These are phyloP conservation scores for Dinoponera quadriceps DNA, from an alignment of 1,140 invertebrate genomes.

Conservation along the genomic window DNA sequence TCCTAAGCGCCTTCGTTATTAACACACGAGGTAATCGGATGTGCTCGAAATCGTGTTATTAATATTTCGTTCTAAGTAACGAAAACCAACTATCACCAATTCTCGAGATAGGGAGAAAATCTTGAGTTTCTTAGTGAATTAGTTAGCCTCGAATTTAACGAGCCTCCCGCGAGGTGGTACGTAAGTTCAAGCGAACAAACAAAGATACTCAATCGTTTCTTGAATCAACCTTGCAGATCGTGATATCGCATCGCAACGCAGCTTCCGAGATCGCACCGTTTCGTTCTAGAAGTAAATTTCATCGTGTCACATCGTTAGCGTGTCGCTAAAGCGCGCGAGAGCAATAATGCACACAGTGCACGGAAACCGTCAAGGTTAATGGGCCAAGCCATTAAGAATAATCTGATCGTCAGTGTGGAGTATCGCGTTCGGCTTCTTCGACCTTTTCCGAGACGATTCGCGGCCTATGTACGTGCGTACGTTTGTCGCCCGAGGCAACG, in stretches of 20 bases:
- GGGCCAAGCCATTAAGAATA: slow-evolving; percentile 10
- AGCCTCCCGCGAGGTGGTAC: background rate
- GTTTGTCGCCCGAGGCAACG: background rate
- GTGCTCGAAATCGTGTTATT: slow-evolving; percentile 11
- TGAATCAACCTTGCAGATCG: background rate
- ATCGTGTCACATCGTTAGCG: slow-evolving; percentile 25
- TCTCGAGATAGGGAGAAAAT: background rate
- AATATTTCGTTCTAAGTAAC: slow-evolving; percentile 7
- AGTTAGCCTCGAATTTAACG: too few species aligned
- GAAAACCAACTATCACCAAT: background rate
- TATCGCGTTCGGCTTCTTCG: slow-evolving; percentile 2
- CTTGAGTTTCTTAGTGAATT: background rate
- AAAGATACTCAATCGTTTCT: background rate
- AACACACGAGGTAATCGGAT: slow-evolving; percentile 1
- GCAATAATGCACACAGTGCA: background rate
- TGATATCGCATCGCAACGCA: background rate
- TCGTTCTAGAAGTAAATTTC: slow-evolving; percentile 17
- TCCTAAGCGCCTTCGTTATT: slow-evolving; percentile 22
- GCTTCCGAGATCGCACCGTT: background rate
- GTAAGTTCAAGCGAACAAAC: background rate
- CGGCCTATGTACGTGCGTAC: background rate
- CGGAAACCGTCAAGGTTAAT: slow-evolving; percentile 16
- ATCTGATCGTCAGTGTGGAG: slow-evolving; percentile 2
- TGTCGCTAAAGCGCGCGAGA: background rate
- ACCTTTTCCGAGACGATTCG: slow-evolving; percentile 42